A percentile compares a stretch with the other conserved stretches of the same genome.
Evolutionary conservation across 2,888 invertebrate genomes (phyloP).

Genomic region (Anorthoa munda): DNA sequence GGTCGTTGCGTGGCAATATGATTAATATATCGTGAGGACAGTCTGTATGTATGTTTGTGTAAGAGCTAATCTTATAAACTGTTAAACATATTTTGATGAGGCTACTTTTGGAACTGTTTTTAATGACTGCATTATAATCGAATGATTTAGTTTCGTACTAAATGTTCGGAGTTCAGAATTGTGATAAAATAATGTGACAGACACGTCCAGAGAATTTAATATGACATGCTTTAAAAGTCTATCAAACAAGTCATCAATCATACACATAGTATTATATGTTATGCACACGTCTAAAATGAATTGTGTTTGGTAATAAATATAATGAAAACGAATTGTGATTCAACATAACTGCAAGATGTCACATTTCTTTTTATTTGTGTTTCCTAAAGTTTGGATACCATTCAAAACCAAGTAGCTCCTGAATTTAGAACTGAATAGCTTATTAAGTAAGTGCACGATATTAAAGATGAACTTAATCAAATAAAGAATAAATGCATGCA

Average conservation of each 20-base stretch:
- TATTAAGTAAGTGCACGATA: too few relatives aligned
- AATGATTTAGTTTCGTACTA: slow-evolving; percentile 2
- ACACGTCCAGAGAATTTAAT: slow-evolving; percentile 43
- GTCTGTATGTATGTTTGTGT: slow-evolving; percentile 34
- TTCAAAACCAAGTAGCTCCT: neutral
- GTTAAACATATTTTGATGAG: slow-evolving; percentile 41
- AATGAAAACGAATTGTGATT: slow-evolving; percentile 31
- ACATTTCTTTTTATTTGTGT: slow-evolving; percentile 13
- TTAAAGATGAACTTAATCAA: too few relatives aligned
- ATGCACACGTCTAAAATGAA: slow-evolving; percentile 19
- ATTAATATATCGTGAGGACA: slow-evolving; percentile 57
- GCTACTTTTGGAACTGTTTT: slow-evolving; percentile 14
- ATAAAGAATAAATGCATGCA: too few relatives aligned
- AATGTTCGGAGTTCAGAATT: slow-evolving; percentile 2
- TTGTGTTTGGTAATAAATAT: slow-evolving; percentile 27
- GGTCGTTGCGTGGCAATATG: slow-evolving; percentile 59
- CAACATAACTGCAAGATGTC: slow-evolving; percentile 23
- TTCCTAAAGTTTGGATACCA: neutral
- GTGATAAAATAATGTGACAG: slow-evolving; percentile 38
- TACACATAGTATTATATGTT: slow-evolving; percentile 23
- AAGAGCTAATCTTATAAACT: slow-evolving; percentile 42
- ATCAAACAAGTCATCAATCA: slow-evolving; percentile 52
- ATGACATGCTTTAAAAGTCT: slow-evolving; percentile 55
- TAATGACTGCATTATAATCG: slow-evolving; percentile 12
- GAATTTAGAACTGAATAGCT: neutral